phyloP scores from a whole-genome alignment of 2,888 invertebrate species.

The Euplexia lucipara region DNA sequence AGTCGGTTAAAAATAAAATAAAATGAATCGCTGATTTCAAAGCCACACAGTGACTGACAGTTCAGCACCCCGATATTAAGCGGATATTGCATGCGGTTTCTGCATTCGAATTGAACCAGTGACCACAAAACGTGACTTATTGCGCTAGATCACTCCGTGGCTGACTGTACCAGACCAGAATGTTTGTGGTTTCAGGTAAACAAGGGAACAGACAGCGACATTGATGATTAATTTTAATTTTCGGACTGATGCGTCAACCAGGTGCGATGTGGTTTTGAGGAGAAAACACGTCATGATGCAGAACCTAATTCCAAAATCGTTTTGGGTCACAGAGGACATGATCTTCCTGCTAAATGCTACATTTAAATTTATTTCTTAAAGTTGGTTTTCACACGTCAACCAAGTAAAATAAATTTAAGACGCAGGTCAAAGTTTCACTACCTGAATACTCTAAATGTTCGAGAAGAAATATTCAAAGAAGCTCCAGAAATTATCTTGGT shows the following conservation, averaged over 20 bases:
- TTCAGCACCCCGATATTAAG: constrained; percentile 47
- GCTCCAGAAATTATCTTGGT: no score
- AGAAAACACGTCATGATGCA: no score
- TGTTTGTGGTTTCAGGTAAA: constrained; percentile 25
- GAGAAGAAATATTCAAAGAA: no score
- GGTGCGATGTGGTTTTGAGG: not conserved
- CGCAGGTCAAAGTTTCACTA: no score
- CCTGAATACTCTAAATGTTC: no score
- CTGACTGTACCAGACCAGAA: constrained; percentile 25
- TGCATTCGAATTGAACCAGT: constrained; percentile 47
- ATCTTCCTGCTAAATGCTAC: no score
- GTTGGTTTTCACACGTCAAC: no score
- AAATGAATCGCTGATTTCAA: constrained; percentile 12
- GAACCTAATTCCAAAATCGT: no score
- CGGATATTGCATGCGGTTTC: constrained; percentile 69
- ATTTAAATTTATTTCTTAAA: no score
- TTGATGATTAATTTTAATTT: not conserved
- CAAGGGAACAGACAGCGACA: constrained; percentile 7
- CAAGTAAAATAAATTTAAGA: no score
- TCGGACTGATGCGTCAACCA: not conserved
- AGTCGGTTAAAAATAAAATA: no score
- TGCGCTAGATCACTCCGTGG: constrained; percentile 44
- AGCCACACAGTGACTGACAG: constrained; percentile 22
- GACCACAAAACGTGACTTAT: constrained; percentile 57
- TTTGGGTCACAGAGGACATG: no score